Percentiles rank a stretch among this genome's conserved stretches.
These are phyloP conservation scores for Pseudorasbora parva DNA, from an alignment of 2,113 vertebrate species.

Conservation along the genomic window DNA sequence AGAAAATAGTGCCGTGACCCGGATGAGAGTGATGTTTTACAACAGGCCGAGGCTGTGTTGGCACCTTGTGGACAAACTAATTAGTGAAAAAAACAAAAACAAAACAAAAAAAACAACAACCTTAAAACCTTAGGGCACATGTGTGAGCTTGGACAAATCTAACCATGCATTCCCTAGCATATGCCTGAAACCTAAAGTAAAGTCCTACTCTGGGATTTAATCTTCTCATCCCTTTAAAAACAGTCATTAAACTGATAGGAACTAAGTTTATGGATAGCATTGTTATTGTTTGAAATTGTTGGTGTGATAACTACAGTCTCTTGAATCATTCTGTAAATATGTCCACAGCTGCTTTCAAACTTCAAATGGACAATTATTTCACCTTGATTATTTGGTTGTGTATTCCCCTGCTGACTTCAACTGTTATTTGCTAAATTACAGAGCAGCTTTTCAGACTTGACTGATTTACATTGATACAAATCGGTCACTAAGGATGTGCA, in stretches of 20 bases:
- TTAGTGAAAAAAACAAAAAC: too few species aligned
- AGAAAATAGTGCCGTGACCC: too few species aligned
- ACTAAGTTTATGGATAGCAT: constrained; percentile 34
- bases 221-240: constrained; percentile 31
- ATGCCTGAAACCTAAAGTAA: not conserved
- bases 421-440: constrained; percentile 52
- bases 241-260: constrained; percentile 23
- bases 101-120: too few species aligned
- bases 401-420: constrained; percentile 39
- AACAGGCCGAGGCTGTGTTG: not conserved
- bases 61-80: too few species aligned
- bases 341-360: constrained; percentile 8
- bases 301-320: constrained; percentile 27
- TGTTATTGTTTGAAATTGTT: constrained; percentile 44
- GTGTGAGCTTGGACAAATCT: too few species aligned
- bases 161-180: too few species aligned
- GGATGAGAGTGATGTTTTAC: too few species aligned
- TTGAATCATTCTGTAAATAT: constrained; percentile 27
- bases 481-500: constrained; percentile 5
- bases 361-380: constrained; percentile 43
- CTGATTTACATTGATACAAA: constrained; percentile 10
- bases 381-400: constrained; percentile 43
- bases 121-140: too few species aligned
- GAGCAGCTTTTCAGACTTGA: constrained; percentile 17
- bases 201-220: not conserved